Evolutionary conservation across 2,113 vertebrate species (phyloP).

Genomic region (Nicator chloris): DNA sequence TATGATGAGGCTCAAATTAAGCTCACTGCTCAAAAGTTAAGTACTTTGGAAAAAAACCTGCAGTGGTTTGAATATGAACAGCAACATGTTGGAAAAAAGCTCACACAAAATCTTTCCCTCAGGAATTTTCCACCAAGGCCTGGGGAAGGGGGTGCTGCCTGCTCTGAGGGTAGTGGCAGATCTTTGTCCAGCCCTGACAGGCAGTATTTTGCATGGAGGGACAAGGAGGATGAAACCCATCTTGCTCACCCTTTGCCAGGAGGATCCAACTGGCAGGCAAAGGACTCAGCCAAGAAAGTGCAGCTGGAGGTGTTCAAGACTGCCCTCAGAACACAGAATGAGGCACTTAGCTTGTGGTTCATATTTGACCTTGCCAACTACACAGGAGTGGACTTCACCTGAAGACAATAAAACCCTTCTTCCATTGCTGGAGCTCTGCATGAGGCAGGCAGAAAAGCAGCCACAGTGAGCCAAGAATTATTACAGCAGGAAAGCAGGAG

Average conservation of each 20-base stretch:
- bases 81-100: neutral
- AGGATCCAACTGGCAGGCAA: neutral
- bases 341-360: neutral
- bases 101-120: neutral
- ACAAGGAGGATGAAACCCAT: neutral
- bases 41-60: neutral
- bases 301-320: neutral
- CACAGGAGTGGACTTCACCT: neutral
- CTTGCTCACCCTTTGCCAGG: neutral
- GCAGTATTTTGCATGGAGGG: accelerated
- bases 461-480: neutral
- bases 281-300: neutral
- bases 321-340: neutral
- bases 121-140: neutral
- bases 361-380: neutral
- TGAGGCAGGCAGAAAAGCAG: neutral
- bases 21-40: neutral
- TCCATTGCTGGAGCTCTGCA: neutral
- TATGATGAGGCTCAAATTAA: neutral
- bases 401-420: neutral
- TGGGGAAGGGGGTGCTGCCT: neutral
- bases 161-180: neutral
- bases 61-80: neutral
- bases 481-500: neutral
- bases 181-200: neutral